A percentile compares a stretch with the other conserved stretches of the same genome.
These are phyloP conservation scores for Halcyon senegalensis DNA, from an alignment of 2,113 vertebrate genomes.

Conservation along the genomic window DNA sequence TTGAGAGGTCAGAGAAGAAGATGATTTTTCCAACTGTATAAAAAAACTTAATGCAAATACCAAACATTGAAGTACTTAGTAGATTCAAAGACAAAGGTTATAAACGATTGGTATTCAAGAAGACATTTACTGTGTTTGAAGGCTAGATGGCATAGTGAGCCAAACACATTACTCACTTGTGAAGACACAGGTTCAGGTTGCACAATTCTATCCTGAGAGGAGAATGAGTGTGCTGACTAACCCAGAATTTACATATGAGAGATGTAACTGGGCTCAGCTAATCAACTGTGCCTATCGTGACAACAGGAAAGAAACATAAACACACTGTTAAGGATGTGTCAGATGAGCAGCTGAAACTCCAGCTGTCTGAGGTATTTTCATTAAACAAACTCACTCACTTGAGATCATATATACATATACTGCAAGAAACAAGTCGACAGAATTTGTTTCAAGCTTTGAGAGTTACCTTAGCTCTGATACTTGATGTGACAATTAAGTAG, in stretches of 20 bases:
- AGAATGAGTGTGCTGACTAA: neutral
- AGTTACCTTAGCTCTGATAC: neutral
- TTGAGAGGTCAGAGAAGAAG: neutral
- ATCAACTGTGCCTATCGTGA: neutral
- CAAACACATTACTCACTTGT: neutral
- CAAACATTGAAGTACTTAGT: neutral
- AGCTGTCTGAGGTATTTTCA: neutral
- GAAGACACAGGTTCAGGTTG: neutral
- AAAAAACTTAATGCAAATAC: neutral
- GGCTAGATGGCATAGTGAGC: neutral
- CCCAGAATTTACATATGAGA: neutral
- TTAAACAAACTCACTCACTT: neutral
- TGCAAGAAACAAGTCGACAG: neutral
- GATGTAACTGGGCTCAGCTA: neutral
- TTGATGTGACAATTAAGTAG: accelerated
- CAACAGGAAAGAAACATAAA: neutral
- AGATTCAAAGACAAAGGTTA: neutral
- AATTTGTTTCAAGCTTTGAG: neutral
- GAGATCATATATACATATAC: neutral
- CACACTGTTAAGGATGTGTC: neutral
- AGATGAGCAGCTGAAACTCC: neutral
- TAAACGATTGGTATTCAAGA: neutral
- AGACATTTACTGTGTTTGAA: neutral
- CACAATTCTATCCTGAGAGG: accelerated
- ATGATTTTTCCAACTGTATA: neutral